These are phyloP conservation scores for Perizoma flavofasciatum DNA, from an alignment of 2,888 invertebrate species.

Conservation along the genomic window DNA sequence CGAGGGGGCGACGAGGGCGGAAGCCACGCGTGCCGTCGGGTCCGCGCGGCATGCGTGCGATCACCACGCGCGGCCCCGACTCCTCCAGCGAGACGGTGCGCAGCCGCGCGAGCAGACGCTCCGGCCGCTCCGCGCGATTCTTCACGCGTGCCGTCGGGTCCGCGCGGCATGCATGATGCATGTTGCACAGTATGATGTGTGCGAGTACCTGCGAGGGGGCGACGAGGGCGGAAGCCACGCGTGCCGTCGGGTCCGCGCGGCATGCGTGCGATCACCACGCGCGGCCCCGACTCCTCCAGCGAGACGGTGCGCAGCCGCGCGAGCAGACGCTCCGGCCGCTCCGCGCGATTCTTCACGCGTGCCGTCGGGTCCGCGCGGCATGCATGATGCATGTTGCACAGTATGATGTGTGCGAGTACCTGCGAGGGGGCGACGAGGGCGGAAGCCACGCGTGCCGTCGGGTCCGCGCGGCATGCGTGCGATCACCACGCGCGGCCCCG, in stretches of 20 bases:
- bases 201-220: conserved; percentile 63
- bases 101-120: conserved; percentile 94
- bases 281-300: conserved; percentile 91
- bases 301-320: conserved; percentile 94
- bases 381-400: too few relatives aligned
- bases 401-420: conserved; percentile 50
- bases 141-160: too few relatives aligned
- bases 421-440: conserved; percentile 73
- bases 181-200: too few relatives aligned
- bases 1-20: conserved; percentile 75
- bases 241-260: conserved; percentile 96
- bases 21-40: conserved; percentile 95
- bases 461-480: conserved; percentile 95
- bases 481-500: conserved; percentile 90
- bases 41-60: conserved; percentile 94
- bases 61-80: conserved; percentile 89
- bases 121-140: conserved; percentile 86
- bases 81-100: conserved; percentile 94
- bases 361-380: too few relatives aligned
- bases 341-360: conserved; percentile 51
- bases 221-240: conserved; percentile 87
- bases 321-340: conserved; percentile 94
- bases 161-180: too few relatives aligned
- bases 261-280: conserved; percentile 91
- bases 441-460: conserved; percentile 92